A percentile compares a stretch with the other conserved stretches of the same genome.
Evolutionary conservation across 2,888 invertebrate genomes (phyloP).

Genomic region (Acronicta leporina): DNA sequence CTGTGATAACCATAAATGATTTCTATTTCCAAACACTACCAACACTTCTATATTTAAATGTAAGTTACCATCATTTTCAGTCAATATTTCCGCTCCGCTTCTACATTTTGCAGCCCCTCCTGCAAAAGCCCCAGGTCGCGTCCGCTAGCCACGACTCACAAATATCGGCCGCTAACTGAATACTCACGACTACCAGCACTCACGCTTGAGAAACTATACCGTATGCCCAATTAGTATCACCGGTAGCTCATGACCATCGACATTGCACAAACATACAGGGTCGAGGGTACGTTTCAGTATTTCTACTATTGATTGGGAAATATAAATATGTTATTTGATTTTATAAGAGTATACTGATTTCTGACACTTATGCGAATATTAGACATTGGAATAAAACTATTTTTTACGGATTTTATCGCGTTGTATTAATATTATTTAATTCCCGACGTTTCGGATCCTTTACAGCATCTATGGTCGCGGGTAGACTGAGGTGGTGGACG

Average conservation of each 20-base stretch:
- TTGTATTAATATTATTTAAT: too few relatives aligned
- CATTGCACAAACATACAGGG: slow-evolving; percentile 32
- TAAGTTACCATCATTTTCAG: too few relatives aligned
- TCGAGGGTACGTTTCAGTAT: slow-evolving; percentile 23
- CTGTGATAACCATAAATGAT: too few relatives aligned
- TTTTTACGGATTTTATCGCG: too few relatives aligned
- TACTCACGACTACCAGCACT: slow-evolving; percentile 63
- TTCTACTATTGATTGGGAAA: slow-evolving; percentile 14
- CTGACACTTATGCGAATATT: too few relatives aligned
- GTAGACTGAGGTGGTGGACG: too few relatives aligned
- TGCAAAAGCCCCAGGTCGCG: slow-evolving; percentile 27
- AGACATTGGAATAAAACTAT: too few relatives aligned
- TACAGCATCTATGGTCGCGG: too few relatives aligned
- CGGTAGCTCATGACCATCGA: slow-evolving; percentile 23
- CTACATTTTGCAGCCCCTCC: slow-evolving; percentile 17
- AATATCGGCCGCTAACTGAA: slow-evolving; percentile 65
- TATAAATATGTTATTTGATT: neutral
- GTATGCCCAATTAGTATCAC: slow-evolving; percentile 42
- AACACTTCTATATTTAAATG: too few relatives aligned
- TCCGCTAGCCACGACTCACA: slow-evolving; percentile 62
- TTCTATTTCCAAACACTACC: too few relatives aligned
- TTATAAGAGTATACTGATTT: too few relatives aligned
- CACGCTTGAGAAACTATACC: slow-evolving; percentile 56
- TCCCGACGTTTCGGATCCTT: too few relatives aligned
- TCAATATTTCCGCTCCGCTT: slow-evolving; percentile 32